These are phyloP conservation scores for Leptopilina boulardi DNA, from an alignment of 1,140 invertebrate genomes.

Conservation along the genomic window DNA sequence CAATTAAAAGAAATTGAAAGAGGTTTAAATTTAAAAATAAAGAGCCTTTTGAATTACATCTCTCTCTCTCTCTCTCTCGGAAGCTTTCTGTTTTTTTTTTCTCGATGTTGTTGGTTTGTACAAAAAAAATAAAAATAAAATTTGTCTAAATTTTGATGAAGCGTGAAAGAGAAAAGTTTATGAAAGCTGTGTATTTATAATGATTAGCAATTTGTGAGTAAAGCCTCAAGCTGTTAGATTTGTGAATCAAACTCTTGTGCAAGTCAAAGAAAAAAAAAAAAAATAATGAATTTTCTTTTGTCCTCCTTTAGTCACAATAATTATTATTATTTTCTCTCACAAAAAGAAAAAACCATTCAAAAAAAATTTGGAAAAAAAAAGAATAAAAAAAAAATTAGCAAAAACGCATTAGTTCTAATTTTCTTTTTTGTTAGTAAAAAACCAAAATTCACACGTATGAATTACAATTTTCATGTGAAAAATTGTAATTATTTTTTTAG, in stretches of 20 bases:
- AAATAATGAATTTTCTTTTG: background rate
- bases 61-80: background rate
- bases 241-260: conserved; percentile 2
- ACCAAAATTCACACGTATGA: no score
- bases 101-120: no score
- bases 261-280: conserved; percentile 21
- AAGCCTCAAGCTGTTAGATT: conserved; percentile 12
- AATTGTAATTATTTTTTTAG: no score
- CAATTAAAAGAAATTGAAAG: no score
- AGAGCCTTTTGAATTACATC: no score
- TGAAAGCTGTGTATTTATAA: background rate
- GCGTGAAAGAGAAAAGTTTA: background rate
- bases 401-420: background rate
- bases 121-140: background rate
- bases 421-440: no score
- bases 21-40: no score
- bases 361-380: background rate
- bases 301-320: background rate
- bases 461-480: no score
- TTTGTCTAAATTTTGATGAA: background rate
- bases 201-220: background rate
- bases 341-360: background rate
- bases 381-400: background rate
- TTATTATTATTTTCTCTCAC: background rate
- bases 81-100: background rate